Base-by-base conservation (phyloP, 2,113 vertebrate genomes). In the Gorsachius goisagi region DNA sequence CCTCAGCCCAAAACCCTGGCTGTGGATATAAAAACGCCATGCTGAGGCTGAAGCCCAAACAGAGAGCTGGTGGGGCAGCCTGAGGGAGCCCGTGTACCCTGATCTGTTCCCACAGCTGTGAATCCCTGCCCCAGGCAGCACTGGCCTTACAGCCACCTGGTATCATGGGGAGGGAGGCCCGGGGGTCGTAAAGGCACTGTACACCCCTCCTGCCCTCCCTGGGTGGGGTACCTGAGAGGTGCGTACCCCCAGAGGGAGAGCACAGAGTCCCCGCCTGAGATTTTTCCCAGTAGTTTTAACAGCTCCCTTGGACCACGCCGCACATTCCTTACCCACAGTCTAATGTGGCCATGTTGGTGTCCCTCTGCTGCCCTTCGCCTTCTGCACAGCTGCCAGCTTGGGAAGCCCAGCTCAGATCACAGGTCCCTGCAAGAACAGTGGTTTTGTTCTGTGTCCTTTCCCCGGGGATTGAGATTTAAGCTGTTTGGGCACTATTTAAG, bases 221-320 rank as follows among this genome's bases (percentile, higher is more conserved):
- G 24, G 41, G 4, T 30, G 26, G 49, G 56, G 32, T 49, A 32
- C 35, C 7, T 1, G 1, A 62, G 30, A n/a, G 33, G 5, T 11
- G 3, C 1, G 0, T 27, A 47, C 5, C 23, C 26, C 2, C 1
- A 30, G 7, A 39, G 23, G 37, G 6, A 76, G 20, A 64, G 23
- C 33, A 71, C 10, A 6, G 26, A 27, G 19, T 39, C 16, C 15
- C 33, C 1, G 2, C 49, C 58, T 59, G 58, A 37, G 33, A 39
- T 41, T 59, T 88, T 88, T 62, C 50, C 16, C 20, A 22, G 27
- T 39, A 63, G 32, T 22, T 76, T 52, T 45, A 28, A 53, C 18
- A 58, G 14, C 14, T 81, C 32, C 56, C 11, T 45, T 16, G 37
- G 58, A n/a, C n/a, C 17, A 37, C 0, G 2, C 27, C 8, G 1